Evolutionary conservation across 2,113 vertebrate genomes (phyloP).

Genomic region (Maccullochella peelii): DNA sequence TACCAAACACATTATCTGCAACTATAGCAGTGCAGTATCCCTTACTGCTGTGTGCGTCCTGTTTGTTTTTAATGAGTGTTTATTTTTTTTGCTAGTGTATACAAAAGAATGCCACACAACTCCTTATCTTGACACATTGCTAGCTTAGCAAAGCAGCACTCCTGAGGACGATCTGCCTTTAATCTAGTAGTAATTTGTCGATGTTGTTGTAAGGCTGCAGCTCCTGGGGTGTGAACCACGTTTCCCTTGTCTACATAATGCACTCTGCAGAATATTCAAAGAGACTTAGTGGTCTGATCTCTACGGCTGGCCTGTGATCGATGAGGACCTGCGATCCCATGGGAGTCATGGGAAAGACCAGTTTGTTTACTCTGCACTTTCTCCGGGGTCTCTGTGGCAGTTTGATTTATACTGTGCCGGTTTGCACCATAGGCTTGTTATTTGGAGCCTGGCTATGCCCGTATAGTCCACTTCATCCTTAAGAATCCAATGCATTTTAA

Average conservation of each 20-base stretch:
- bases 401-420: constrained; percentile 79
- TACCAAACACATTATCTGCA: constrained; percentile 39
- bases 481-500: constrained; percentile 70
- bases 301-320: constrained; percentile 69
- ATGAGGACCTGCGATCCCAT: constrained; percentile 72
- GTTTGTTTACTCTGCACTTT: constrained; percentile 84
- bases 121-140: constrained; percentile 11
- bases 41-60: constrained; percentile 12
- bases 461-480: constrained; percentile 57
- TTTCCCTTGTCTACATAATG: constrained; percentile 41
- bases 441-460: constrained; percentile 42
- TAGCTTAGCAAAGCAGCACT: constrained; percentile 20
- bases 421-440: constrained; percentile 65
- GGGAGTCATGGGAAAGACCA: constrained; percentile 78
- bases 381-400: constrained; percentile 74
- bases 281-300: constrained; percentile 58
- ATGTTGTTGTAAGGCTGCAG: constrained; percentile 33
- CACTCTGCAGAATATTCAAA: constrained; percentile 57
- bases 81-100: constrained; percentile 17
- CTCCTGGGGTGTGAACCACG: constrained; percentile 49
- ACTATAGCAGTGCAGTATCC: neutral
- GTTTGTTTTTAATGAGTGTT: constrained; percentile 24
- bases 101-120: constrained; percentile 13
- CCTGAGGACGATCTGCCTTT: constrained; percentile 50
- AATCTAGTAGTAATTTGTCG: constrained; percentile 42